Percentiles rank a stretch among this genome's conserved stretches.
Evolutionary conservation across 2,888 invertebrate genomes (phyloP).

Genomic region (Diachrysia chrysitis): DNA sequence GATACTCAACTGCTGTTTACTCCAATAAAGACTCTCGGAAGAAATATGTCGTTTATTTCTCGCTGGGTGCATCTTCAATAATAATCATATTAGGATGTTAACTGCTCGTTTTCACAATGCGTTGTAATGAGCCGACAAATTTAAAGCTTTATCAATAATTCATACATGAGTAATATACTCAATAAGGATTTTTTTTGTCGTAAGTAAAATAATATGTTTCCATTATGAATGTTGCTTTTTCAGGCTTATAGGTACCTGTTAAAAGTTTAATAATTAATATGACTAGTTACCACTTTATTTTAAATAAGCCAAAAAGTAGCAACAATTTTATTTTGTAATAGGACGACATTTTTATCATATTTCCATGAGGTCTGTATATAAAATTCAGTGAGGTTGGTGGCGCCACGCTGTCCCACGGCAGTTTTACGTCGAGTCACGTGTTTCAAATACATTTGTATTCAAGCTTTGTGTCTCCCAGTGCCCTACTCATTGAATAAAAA

Average conservation of each 20-base stretch:
- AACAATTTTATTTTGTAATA: conserved; percentile 37
- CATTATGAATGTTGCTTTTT: conserved; percentile 14
- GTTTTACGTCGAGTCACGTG: conserved; percentile 65
- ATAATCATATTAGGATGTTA: conserved; percentile 74
- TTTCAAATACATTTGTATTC: conserved; percentile 78
- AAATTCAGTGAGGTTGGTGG: conserved; percentile 61
- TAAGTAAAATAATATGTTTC: conserved; percentile 9
- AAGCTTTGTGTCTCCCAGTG: conserved; percentile 65
- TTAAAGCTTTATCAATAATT: conserved; percentile 79
- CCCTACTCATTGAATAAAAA: conserved; percentile 77
- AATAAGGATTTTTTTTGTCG: conserved; percentile 36
- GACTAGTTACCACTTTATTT: not conserved
- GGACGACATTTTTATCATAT: conserved; percentile 48
- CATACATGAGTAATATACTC: conserved; percentile 72
- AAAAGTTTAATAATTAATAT: too few species aligned
- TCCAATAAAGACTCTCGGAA: conserved; percentile 37
- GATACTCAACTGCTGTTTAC: conserved; percentile 33
- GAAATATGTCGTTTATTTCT: conserved; percentile 39
- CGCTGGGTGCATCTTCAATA: conserved; percentile 61
- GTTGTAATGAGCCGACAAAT: conserved; percentile 74
- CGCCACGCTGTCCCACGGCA: conserved; percentile 76
- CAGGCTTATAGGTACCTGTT: not conserved
- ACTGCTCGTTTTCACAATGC: conserved; percentile 73
- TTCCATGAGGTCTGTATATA: conserved; percentile 47
- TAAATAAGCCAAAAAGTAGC: conserved; percentile 2